Evolutionary conservation across 2,113 vertebrate genomes (phyloP).

Genomic region (Fulmarus glacialis): DNA sequence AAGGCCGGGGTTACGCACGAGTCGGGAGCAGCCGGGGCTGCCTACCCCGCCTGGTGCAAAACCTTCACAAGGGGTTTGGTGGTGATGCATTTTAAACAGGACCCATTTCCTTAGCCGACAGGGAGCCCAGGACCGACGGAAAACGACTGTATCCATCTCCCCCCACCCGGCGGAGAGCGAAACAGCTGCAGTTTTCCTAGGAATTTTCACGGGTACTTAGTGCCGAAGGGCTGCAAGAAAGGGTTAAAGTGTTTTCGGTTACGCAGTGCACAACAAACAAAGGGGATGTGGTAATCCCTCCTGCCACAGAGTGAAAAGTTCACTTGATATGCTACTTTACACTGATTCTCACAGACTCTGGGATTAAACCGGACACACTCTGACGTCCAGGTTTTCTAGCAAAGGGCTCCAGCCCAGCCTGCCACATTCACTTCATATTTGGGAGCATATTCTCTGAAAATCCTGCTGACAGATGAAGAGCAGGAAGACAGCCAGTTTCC

Average conservation of each 20-base stretch:
- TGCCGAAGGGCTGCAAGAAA: slow-evolving; percentile 23
- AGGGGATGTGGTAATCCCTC: slow-evolving; percentile 63
- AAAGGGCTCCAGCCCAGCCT: slow-evolving; percentile 54
- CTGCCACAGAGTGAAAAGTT: slow-evolving; percentile 69
- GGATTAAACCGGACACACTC: slow-evolving; percentile 65
- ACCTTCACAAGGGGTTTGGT: not conserved
- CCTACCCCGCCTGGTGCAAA: not conserved
- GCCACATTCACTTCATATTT: slow-evolving; percentile 76
- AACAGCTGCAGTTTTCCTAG: slow-evolving; percentile 65
- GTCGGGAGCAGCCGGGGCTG: not conserved
- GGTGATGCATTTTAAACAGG: not conserved
- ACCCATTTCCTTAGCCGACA: not conserved
- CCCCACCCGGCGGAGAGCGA: not conserved
- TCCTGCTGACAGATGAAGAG: slow-evolving; percentile 79
- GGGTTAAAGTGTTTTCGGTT: slow-evolving; percentile 63
- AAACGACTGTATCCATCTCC: not conserved
- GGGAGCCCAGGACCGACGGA: not conserved
- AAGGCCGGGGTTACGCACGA: not conserved
- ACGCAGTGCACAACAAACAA: slow-evolving; percentile 46
- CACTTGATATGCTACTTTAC: slow-evolving; percentile 63
- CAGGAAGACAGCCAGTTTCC: slow-evolving; percentile 76
- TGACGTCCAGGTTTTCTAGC: slow-evolving; percentile 62
- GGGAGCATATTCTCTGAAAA: slow-evolving; percentile 71
- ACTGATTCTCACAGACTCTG: slow-evolving; percentile 58
- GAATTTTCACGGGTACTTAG: slow-evolving; percentile 63